Conservation (phyloP, 2,888 invertebrate genomes). For the Neocrepidodera transversa region DNA sequence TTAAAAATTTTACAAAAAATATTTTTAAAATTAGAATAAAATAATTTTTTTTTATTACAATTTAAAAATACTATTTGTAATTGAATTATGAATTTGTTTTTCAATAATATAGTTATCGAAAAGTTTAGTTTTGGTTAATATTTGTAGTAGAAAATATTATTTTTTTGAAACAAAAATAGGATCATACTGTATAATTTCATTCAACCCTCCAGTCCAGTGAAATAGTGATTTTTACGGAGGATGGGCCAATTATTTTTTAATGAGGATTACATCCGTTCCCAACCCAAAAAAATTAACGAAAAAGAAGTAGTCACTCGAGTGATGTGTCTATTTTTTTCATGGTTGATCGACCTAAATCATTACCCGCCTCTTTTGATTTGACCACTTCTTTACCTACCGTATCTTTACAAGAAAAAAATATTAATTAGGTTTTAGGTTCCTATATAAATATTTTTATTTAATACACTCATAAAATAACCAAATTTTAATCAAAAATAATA, state of each 20-base stretch:
- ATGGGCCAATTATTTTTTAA: conserved; percentile 44
- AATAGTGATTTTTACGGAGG: conserved; percentile 34
- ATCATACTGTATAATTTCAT: conserved; percentile 24
- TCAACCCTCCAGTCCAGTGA: conserved; percentile 34
- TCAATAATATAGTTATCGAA: too few species aligned
- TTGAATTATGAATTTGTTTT: too few species aligned
- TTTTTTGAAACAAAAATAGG: too few species aligned
- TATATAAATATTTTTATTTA: too few species aligned
- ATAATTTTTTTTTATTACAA: too few species aligned
- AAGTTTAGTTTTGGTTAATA: too few species aligned
- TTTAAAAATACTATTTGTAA: too few species aligned
- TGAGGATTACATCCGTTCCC: conserved; percentile 44
- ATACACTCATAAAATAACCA: too few species aligned
- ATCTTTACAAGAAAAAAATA: conserved; percentile 7
- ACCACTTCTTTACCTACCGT: not conserved
- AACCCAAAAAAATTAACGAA: conserved; percentile 11
- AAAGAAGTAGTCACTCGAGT: conserved; percentile 30
- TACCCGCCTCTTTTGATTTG: conserved; percentile 11
- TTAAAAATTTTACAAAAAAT: too few species aligned
- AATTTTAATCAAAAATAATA: too few species aligned
- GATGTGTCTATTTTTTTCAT: conserved; percentile 37
- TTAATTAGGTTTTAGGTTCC: conserved; percentile 2
- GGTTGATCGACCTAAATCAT: conserved; percentile 20
- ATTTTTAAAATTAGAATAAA: too few species aligned
- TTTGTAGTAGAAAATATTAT: too few species aligned